Base-by-base conservation (phyloP, 2,888 invertebrate genomes). In the Petrolisthes cinctipes region DNA sequence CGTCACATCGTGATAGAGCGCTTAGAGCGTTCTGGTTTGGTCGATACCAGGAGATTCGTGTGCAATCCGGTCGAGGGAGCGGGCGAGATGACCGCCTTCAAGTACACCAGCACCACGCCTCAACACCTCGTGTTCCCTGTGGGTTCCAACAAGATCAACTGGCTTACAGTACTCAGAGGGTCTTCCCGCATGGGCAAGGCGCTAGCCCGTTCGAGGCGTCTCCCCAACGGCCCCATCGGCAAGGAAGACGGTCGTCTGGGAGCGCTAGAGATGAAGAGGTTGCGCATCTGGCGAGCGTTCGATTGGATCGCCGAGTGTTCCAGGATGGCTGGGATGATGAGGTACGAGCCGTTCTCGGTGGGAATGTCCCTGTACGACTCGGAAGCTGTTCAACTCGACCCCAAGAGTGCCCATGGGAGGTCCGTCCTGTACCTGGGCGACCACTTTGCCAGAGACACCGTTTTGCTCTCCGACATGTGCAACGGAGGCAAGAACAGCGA, bases 111-210 rank as follows among this genome's bases (percentile, higher is more conserved):
- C 5, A 17, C 6, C 5, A 53, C 53, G 51, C 78, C 78, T 7
- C 37, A 53, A 23, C 78, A 78, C 37, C 7, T 78, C 11, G 78
- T 78, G 78, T 78, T 78, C 37, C 78, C 78, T 5, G 5, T 78
- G 5, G 78, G 78, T 17, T 78, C 78, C 7, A 5, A 6, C 7
- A 78, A 37, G 37, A 78, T 78, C 78, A 78, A 78, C 17, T 78
- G 78, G 78, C 23, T 78, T 5, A 78, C 78, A 5, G 4, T 78
- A 5, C 6, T 78, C 6, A 78, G 78, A 51, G 17, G 78, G 20
- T 4, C 78, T 51, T 7, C 17, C 14, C 5, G 53, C 5, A 14
- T 78, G 7, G 71, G 71, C 5, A 5, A 71, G 71, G 78, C 51
- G 14, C 17, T 53, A 4, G 23, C 5, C 23, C 78, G 37, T 6